Conservation (phyloP, 1,140 invertebrate species). For the Plodia interpunctella region DNA sequence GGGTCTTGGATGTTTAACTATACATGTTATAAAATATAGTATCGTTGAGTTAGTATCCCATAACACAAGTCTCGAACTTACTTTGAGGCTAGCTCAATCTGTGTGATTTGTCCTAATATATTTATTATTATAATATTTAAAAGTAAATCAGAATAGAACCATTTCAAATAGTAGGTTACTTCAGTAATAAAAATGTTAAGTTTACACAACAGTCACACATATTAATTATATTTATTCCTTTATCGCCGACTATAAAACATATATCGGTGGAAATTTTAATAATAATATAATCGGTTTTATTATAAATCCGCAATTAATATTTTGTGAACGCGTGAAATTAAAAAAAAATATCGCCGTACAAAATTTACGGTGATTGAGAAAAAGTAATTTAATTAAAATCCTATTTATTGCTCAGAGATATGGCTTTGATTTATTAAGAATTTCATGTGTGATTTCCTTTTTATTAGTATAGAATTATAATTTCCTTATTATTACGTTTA, state of each 20-base stretch:
- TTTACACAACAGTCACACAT: neutral
- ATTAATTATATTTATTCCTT: neutral
- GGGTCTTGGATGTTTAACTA: no score
- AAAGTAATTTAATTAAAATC: conserved; percentile 5
- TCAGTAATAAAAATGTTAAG: neutral
- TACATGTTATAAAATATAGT: no score
- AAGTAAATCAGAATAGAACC: no score
- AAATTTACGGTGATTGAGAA: neutral
- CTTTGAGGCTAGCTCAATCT: no score
- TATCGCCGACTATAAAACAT: neutral
- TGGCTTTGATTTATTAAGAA: neutral
- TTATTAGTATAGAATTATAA: no score
- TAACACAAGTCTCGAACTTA: no score
- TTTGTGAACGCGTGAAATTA: conserved; percentile 7
- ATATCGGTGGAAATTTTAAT: neutral
- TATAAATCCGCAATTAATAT: conserved; percentile 10
- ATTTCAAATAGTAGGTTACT: no score
- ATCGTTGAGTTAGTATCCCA: no score
- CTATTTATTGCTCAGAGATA: neutral
- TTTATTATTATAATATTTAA: no score
- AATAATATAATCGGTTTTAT: conserved; percentile 5
- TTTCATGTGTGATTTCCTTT: neutral
- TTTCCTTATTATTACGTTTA: no score
- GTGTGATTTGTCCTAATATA: no score
- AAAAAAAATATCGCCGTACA: conserved; percentile 4